Evolutionary conservation across 2,113 vertebrate genomes (phyloP).

Genomic region (Atherinomorus stipes): DNA sequence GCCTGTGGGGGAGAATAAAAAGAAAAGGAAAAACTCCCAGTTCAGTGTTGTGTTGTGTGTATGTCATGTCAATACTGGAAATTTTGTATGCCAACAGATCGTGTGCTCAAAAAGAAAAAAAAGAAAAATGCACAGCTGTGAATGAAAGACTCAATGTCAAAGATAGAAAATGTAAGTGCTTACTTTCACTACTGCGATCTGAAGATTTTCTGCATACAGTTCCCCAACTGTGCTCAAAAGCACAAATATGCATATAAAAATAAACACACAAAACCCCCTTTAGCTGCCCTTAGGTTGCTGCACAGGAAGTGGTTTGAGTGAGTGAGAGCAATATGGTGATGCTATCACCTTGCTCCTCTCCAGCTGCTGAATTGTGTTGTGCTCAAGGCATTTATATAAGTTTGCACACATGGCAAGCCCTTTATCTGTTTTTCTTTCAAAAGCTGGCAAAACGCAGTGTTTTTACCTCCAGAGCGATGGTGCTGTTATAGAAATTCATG

Average conservation of each 20-base stretch:
- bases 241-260: constrained; percentile 28
- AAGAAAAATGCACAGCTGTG: constrained; percentile 53
- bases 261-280: constrained; percentile 30
- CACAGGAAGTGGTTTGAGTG: constrained; percentile 74
- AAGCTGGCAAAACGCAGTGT: constrained; percentile 1
- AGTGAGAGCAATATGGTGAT: constrained; percentile 53
- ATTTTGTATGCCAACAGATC: constrained; percentile 33
- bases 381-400: constrained; percentile 37
- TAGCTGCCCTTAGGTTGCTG: constrained; percentile 56
- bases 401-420: constrained; percentile 39
- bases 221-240: constrained; percentile 24
- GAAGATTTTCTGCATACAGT: constrained; percentile 63
- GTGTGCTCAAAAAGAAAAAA: constrained; percentile 37
- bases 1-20: constrained; percentile 51
- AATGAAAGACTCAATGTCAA: constrained; percentile 50
- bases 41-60: constrained; percentile 37
- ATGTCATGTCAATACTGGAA: constrained; percentile 55
- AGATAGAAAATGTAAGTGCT: constrained; percentile 44
- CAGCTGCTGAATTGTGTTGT: constrained; percentile 34
- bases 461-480: constrained; percentile 1
- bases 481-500: constrained; percentile 11
- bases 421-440: constrained; percentile 16
- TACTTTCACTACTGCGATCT: constrained; percentile 43
- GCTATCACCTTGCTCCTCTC: constrained; percentile 32
- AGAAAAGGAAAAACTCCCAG: constrained; percentile 36